phyloP scores from a whole-genome alignment of 2,888 invertebrate genomes.

The Steinernema scapterisci region DNA sequence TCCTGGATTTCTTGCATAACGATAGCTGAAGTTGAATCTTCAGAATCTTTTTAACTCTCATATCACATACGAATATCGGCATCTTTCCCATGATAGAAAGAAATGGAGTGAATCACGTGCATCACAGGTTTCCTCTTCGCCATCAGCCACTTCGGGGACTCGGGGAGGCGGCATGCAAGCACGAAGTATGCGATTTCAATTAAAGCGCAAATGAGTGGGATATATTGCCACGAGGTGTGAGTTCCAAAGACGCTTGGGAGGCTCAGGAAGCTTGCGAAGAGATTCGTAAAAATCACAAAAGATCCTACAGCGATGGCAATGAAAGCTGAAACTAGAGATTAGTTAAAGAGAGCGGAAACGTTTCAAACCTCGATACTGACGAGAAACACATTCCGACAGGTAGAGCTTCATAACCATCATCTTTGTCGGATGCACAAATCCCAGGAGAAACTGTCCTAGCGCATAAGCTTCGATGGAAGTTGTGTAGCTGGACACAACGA shows the following conservation, averaged over 20 bases:
- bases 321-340: slow-evolving; percentile 1
- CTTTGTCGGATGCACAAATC: background rate
- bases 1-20: background rate
- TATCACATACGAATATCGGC: background rate
- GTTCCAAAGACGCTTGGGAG: background rate
- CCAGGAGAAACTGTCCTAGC: background rate
- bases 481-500: background rate
- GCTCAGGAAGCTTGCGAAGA: background rate
- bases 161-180: background rate
- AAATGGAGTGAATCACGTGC: background rate
- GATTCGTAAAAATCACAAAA: background rate
- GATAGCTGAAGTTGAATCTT: background rate
- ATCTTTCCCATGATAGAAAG: background rate
- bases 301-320: background rate
- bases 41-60: background rate
- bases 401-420: background rate
- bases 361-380: background rate
- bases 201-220: background rate
- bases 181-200: background rate
- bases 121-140: background rate
- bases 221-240: background rate
- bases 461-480: background rate
- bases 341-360: background rate
- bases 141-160: slow-evolving; percentile 9
- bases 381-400: background rate